phyloP scores from a whole-genome alignment of 2,797 vertebrate genomes.

The Tokudaia tokunoshimensis region DNA sequence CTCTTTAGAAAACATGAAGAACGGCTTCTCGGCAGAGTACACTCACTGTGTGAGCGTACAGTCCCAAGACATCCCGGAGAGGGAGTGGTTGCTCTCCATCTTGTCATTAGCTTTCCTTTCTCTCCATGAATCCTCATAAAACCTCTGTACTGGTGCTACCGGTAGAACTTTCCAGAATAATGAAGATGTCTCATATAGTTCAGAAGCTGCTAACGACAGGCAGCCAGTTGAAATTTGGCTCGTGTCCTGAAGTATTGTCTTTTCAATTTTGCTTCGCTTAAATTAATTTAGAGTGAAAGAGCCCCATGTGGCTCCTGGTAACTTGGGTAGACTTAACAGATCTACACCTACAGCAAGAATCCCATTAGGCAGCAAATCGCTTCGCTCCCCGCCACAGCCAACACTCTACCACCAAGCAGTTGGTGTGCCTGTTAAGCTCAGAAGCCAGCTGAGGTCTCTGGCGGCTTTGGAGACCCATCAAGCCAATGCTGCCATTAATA shows the following conservation, averaged over 20 bases:
- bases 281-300: not conserved
- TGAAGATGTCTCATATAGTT: not conserved
- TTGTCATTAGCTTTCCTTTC: not conserved
- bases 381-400: not conserved
- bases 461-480: not conserved
- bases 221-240: not conserved
- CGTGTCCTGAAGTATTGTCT: not conserved
- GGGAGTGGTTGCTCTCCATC: not conserved
- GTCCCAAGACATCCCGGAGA: not conserved
- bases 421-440: not conserved
- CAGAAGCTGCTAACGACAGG: not conserved
- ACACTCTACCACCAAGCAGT: not conserved
- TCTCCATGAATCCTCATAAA: not conserved
- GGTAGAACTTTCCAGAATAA: not conserved
- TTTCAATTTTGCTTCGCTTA: constrained; percentile 32
- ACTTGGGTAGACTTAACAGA: not conserved
- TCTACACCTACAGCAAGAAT: not conserved
- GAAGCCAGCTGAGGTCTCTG: not conserved
- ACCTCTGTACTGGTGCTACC: not conserved
- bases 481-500: not conserved
- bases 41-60: not conserved
- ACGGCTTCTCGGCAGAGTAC: rapidly evolving
- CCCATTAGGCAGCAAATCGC: not conserved
- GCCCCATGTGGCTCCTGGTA: not conserved
- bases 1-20: not conserved